A percentile compares a stretch with the other conserved stretches of the same genome.
Conservation (phyloP, 2,888 invertebrate species). For the Rhabditophanes sp. region DNA sequence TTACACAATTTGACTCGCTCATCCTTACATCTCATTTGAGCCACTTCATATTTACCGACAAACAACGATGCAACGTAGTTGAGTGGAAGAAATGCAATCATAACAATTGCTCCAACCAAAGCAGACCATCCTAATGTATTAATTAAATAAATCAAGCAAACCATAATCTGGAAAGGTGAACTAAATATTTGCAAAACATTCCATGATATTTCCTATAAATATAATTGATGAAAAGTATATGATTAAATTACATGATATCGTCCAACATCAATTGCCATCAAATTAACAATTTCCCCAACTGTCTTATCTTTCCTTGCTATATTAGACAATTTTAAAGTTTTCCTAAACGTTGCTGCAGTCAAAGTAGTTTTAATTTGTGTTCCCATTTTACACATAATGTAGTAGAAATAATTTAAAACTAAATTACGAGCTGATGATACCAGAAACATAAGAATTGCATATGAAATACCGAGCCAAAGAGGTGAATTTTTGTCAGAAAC, state of each 20-base stretch:
- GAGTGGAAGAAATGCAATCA: constrained; percentile 57
- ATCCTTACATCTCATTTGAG: constrained; percentile 82
- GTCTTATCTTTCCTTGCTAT: constrained; percentile 47
- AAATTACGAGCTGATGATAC: constrained; percentile 46
- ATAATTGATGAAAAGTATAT: too few relatives aligned
- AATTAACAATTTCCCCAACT: constrained; percentile 51
- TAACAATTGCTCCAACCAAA: constrained; percentile 75
- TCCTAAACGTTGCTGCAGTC: constrained; percentile 47
- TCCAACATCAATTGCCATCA: constrained; percentile 50
- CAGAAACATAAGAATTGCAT: constrained; percentile 44
- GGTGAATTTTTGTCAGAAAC: constrained; percentile 24
- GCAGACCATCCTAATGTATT: constrained; percentile 59
- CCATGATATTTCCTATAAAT: too few relatives aligned
- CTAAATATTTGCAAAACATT: too few relatives aligned
- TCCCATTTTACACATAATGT: constrained; percentile 47
- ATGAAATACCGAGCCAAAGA: constrained; percentile 31
- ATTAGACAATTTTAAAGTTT: constrained; percentile 48
- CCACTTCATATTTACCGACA: constrained; percentile 11
- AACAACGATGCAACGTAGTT: constrained; percentile 26
- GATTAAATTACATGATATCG: constrained; percentile 44
- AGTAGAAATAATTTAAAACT: constrained; percentile 48
- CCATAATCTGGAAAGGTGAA: constrained; percentile 24
- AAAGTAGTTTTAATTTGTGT: constrained; percentile 48
- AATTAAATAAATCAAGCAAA: constrained; percentile 46
- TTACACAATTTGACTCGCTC: constrained; percentile 80